These are phyloP conservation scores for Pyralis farinalis DNA, from an alignment of 2,888 invertebrate species.

Conservation along the genomic window DNA sequence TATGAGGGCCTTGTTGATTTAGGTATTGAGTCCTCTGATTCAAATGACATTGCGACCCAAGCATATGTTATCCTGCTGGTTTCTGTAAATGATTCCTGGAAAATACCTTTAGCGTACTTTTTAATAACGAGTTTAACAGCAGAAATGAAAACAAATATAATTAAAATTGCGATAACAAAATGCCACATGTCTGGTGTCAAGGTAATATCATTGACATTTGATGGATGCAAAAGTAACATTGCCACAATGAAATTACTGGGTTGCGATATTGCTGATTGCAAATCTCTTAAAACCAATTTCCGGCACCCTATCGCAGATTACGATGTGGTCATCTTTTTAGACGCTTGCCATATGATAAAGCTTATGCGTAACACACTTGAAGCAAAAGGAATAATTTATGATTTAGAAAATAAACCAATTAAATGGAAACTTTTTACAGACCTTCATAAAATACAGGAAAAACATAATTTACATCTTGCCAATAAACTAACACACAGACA, in stretches of 20 bases:
- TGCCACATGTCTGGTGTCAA: conserved; percentile 1
- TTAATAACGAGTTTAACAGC: not conserved
- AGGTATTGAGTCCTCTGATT: conserved; percentile 7
- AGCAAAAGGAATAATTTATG: too few relatives aligned
- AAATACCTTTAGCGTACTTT: conserved; percentile 1
- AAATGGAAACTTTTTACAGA: too few relatives aligned
- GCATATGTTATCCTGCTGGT: too few relatives aligned
- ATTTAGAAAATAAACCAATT: too few relatives aligned
- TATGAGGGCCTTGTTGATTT: conserved; percentile 17
- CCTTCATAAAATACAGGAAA: too few relatives aligned
- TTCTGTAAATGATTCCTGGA: conserved; percentile 11
- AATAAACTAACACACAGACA: conserved; percentile 1
- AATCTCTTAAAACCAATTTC: not conserved
- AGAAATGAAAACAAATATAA: conserved; percentile 7
- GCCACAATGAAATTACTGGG: not conserved
- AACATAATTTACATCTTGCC: not conserved
- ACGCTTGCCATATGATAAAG: not conserved
- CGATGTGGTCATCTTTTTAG: not conserved
- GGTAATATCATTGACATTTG: conserved; percentile 1
- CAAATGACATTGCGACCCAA: conserved; percentile 16
- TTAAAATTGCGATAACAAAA: conserved; percentile 8
- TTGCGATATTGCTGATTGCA: not conserved
- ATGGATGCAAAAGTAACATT: conserved; percentile 1
- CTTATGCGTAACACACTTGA: too few relatives aligned
- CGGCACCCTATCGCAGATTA: not conserved